These are phyloP conservation scores for Eilema depressum DNA, from an alignment of 2,888 invertebrate species.

Conservation along the genomic window DNA sequence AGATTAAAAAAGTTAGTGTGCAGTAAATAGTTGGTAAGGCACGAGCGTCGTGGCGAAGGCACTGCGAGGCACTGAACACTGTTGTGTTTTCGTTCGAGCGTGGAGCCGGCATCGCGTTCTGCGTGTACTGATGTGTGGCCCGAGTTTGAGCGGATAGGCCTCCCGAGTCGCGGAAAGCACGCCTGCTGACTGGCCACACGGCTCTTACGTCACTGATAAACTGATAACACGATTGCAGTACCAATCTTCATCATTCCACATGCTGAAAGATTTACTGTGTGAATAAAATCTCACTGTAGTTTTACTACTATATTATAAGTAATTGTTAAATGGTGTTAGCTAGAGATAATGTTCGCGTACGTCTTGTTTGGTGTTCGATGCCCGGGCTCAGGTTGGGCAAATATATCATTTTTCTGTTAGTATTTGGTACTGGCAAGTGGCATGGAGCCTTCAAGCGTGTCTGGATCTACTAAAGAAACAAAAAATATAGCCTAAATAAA, in stretches of 20 bases:
- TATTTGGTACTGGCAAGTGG: no score
- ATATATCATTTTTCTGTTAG: no score
- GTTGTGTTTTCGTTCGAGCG: constrained; percentile 34
- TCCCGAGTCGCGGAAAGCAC: neutral
- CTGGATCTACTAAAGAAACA: no score
- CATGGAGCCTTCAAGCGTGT: no score
- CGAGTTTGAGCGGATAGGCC: constrained; percentile 34
- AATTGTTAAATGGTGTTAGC: no score
- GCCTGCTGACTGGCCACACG: constrained; percentile 14
- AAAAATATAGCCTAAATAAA: no score
- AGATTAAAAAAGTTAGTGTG: constrained; percentile 30
- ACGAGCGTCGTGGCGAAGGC: constrained; percentile 71
- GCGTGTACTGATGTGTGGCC: constrained; percentile 35
- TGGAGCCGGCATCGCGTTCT: constrained; percentile 20
- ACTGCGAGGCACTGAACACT: constrained; percentile 68
- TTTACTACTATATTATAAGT: no score
- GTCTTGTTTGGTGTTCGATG: no score
- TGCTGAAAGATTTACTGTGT: neutral
- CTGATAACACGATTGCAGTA: constrained; percentile 21
- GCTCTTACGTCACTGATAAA: constrained; percentile 66
- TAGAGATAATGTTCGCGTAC: no score
- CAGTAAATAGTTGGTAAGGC: constrained; percentile 50
- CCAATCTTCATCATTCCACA: neutral
- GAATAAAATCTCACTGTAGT: neutral
- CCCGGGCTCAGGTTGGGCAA: no score